Percentiles rank a stretch among this genome's conserved stretches.
Evolutionary conservation across 2,797 vertebrate species (phyloP).

Genomic region (Chloroceryle amazona): DNA sequence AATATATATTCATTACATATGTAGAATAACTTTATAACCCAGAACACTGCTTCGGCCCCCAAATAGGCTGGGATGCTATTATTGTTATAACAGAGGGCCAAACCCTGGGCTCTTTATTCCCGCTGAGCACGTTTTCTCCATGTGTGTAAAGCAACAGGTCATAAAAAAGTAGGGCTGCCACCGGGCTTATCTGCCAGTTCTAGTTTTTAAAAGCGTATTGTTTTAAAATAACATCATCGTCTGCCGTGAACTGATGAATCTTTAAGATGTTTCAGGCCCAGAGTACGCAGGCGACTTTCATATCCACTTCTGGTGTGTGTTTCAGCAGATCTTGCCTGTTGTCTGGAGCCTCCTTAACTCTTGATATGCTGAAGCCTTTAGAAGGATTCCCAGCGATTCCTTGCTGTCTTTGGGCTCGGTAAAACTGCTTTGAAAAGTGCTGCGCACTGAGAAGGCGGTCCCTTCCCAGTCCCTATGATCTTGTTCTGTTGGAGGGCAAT

Average conservation of each 20-base stretch:
- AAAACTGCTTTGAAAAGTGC: not conserved
- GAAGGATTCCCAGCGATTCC: not conserved
- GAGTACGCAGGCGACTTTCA: not conserved
- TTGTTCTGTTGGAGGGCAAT: slow-evolving; percentile 66
- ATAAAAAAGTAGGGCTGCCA: not conserved
- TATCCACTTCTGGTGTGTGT: not conserved
- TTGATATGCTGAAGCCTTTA: not conserved
- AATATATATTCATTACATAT: not conserved
- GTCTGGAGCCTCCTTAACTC: slow-evolving; percentile 29
- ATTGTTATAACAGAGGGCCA: not conserved
- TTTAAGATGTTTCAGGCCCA: not conserved
- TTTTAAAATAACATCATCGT: not conserved
- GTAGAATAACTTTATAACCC: not conserved
- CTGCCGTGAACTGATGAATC: not conserved
- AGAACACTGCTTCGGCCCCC: not conserved
- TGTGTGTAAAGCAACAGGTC: not conserved
- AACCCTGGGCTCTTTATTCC: not conserved
- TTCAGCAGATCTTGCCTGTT: not conserved
- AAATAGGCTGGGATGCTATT: not conserved
- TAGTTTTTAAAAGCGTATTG: not conserved
- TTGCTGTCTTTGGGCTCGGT: not conserved
- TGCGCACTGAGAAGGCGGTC: not conserved
- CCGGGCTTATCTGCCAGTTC: not conserved
- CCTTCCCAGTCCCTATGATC: slow-evolving; percentile 55
- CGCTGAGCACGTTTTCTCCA: not conserved